phyloP scores from a whole-genome alignment of 2,888 invertebrate genomes.

The Oligia strigilis region DNA sequence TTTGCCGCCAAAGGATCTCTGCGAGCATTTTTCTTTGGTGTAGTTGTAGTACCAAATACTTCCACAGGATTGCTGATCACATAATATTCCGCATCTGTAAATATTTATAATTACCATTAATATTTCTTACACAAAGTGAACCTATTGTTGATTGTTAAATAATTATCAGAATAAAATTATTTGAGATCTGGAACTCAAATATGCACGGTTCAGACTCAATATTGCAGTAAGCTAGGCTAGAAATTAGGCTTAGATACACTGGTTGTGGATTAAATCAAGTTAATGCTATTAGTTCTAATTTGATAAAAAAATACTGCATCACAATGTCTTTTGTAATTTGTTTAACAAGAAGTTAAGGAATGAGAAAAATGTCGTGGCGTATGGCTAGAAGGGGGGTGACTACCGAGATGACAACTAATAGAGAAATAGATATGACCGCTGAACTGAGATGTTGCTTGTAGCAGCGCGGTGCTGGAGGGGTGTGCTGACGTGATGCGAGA shows the following conservation, averaged over 20 bases:
- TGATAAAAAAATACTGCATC: neutral
- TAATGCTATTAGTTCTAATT: neutral
- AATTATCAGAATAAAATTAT: neutral
- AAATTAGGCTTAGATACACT: neutral
- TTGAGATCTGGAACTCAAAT: neutral
- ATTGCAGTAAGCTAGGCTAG: neutral
- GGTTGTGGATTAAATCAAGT: neutral
- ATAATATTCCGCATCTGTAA: constrained; percentile 92
- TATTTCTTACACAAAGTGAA: neutral
- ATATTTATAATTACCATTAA: constrained; percentile 24
- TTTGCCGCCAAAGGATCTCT: constrained; percentile 91
- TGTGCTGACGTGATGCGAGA: too few relatives aligned
- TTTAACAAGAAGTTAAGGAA: neutral
- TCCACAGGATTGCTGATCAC: constrained; percentile 96
- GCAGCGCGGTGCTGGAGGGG: too few relatives aligned
- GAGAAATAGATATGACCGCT: too few relatives aligned
- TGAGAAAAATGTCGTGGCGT: neutral
- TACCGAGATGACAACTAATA: too few relatives aligned
- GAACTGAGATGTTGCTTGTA: too few relatives aligned
- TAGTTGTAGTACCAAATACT: constrained; percentile 91
- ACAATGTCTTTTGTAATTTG: neutral
- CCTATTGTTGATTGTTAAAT: neutral
- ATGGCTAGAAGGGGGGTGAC: too few relatives aligned
- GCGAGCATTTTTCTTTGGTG: constrained; percentile 82
- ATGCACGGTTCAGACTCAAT: neutral